Conservation (phyloP, 1,140 invertebrate species). For the Drosophila truncata region DNA sequence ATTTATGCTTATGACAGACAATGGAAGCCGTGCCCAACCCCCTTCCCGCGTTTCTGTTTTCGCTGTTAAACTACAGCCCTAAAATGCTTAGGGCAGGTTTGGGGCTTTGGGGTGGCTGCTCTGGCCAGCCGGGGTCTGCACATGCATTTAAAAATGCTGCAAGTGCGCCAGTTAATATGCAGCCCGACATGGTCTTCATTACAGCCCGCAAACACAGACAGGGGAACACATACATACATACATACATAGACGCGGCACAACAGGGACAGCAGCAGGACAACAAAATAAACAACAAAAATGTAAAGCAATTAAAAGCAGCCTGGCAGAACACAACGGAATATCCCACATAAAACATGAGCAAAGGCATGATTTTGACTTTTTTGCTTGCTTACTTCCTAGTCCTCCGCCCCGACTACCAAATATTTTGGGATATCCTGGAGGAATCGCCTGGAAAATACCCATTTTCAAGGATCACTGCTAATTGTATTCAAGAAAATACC, state of each 20-base stretch:
- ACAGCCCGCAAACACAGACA: slow-evolving; percentile 51
- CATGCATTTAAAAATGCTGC: slow-evolving; percentile 73
- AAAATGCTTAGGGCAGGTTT: slow-evolving; percentile 67
- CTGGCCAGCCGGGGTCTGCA: background rate
- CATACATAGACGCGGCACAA: slow-evolving; percentile 6
- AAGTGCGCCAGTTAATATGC: slow-evolving; percentile 77
- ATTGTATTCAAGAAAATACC: background rate
- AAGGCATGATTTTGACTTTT: slow-evolving; percentile 70
- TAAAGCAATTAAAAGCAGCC: slow-evolving; percentile 83
- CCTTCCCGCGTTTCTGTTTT: slow-evolving; percentile 48
- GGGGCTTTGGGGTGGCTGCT: background rate
- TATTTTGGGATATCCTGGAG: background rate
- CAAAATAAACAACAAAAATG: slow-evolving; percentile 75
- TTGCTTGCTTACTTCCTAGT: slow-evolving; percentile 38
- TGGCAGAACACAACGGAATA: slow-evolving; percentile 71
- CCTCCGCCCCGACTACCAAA: background rate
- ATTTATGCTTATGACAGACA: slow-evolving; percentile 80
- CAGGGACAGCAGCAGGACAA: slow-evolving; percentile 43
- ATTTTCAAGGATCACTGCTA: background rate
- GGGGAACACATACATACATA: slow-evolving; percentile 7
- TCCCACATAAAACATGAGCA: slow-evolving; percentile 77
- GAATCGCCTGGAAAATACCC: background rate
- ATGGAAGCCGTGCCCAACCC: slow-evolving; percentile 52
- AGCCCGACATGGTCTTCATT: slow-evolving; percentile 76
- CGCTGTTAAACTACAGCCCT: slow-evolving; percentile 69